phyloP scores from a whole-genome alignment of 2,113 vertebrate species.

The Seriola quinqueradiata region DNA sequence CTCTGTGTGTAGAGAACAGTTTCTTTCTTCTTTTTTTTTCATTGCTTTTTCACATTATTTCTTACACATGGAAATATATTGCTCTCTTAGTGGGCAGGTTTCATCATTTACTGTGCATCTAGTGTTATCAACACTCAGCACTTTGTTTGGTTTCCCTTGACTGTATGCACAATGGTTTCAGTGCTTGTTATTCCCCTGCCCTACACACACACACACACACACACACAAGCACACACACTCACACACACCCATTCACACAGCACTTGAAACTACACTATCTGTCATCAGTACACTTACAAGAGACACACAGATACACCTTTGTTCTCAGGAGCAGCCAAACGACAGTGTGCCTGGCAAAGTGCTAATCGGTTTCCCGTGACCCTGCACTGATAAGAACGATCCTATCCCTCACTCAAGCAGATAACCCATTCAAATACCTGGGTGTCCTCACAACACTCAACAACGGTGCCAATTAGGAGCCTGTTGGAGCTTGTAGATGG shows the following conservation, averaged over 20 bases:
- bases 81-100: slow-evolving; percentile 14
- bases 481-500: slow-evolving; percentile 77
- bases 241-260: not conserved
- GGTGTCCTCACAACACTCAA: slow-evolving; percentile 65
- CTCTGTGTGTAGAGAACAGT: not conserved
- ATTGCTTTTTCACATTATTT: slow-evolving; percentile 6
- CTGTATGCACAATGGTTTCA: slow-evolving; percentile 24
- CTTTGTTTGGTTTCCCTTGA: slow-evolving; percentile 33
- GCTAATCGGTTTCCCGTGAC: slow-evolving; percentile 76
- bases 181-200: slow-evolving; percentile 5
- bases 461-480: slow-evolving; percentile 79
- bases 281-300: slow-evolving; percentile 61
- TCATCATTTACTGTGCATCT: not conserved
- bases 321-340: slow-evolving; percentile 62
- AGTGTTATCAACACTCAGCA: slow-evolving; percentile 26
- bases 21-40: not conserved
- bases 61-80: slow-evolving; percentile 10
- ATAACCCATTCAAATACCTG: slow-evolving; percentile 79
- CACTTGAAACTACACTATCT: slow-evolving; percentile 63
- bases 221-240: not conserved
- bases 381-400: slow-evolving; percentile 77
- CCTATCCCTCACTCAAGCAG: slow-evolving; percentile 68
- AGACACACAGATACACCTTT: slow-evolving; percentile 71
- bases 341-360: slow-evolving; percentile 56
- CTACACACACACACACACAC: not conserved